Percentiles rank a stretch among this genome's conserved stretches.
phyloP scores from a whole-genome alignment of 1,140 invertebrate species.

The Drosophila nigromelanica region DNA sequence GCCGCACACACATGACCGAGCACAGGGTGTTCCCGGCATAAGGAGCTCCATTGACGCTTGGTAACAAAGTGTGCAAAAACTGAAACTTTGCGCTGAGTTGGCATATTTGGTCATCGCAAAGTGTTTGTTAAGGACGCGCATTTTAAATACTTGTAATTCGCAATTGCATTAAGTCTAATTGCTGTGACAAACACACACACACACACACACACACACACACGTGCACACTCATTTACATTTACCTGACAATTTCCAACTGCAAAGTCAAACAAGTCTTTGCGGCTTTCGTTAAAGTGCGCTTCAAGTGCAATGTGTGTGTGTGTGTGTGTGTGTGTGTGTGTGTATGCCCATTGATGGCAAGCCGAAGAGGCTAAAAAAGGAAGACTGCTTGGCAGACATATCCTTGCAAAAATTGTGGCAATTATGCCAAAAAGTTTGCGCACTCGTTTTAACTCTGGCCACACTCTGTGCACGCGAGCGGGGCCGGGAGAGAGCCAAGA shows the following conservation, averaged over 20 bases:
- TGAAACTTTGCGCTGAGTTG: conserved; percentile 28
- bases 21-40: conserved; percentile 9
- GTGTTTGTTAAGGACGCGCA: conserved; percentile 7
- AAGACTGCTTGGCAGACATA: conserved; percentile 29
- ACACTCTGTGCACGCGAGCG: background rate
- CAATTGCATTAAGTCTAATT: conserved; percentile 53
- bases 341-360: conserved; percentile 36
- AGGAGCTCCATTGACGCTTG: conserved; percentile 23
- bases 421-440: conserved; percentile 63
- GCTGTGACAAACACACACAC: conserved; percentile 26
- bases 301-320: conserved; percentile 5
- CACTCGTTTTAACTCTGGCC: conserved; percentile 36
- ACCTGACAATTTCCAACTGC: conserved; percentile 16
- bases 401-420: conserved; percentile 71
- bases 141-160: conserved; percentile 26
- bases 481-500: background rate
- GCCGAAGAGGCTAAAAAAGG: conserved; percentile 4
- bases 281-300: background rate
- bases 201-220: background rate
- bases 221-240: conserved; percentile 2
- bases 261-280: conserved; percentile 20
- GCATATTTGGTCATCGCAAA: conserved; percentile 22
- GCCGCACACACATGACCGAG: conserved; percentile 30
- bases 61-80: conserved; percentile 18
- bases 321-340: background rate